Conservation (phyloP, 1,140 invertebrate species). For the Thaumatotibia leucotreta region DNA sequence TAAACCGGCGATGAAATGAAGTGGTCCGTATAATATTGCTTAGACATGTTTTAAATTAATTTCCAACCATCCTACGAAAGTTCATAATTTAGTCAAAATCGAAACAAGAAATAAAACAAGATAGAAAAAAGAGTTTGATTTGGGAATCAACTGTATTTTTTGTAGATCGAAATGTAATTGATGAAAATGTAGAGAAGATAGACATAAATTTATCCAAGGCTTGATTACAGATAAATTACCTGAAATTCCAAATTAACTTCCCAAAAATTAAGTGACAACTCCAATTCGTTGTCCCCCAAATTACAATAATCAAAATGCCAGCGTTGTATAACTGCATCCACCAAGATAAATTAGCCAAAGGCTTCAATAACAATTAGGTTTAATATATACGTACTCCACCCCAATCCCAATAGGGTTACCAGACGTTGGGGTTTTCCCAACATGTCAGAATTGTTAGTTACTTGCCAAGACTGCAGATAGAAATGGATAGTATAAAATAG, state of each 20-base stretch:
- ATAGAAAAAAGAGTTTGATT: too few relatives aligned
- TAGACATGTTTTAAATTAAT: conserved; percentile 74
- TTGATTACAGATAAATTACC: background rate
- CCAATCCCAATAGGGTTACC: background rate
- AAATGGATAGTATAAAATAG: too few relatives aligned
- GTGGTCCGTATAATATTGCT: conserved; percentile 74
- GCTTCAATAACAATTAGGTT: conserved; percentile 10
- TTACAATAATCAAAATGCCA: background rate
- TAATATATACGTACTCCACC: conserved; percentile 8
- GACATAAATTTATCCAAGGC: background rate
- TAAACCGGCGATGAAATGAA: conserved; percentile 74
- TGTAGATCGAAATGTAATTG: background rate
- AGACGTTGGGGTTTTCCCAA: background rate
- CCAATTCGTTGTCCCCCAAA: background rate
- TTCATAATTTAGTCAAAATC: background rate
- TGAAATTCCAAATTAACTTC: background rate
- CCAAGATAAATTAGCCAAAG: background rate
- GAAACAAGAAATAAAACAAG: background rate
- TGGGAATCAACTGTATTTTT: background rate
- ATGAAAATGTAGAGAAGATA: too few relatives aligned
- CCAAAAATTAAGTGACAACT: background rate
- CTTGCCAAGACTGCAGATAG: background rate
- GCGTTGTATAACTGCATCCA: background rate
- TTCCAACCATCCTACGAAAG: conserved; percentile 47
- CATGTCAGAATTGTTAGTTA: background rate